phyloP scores from a whole-genome alignment of 2,888 invertebrate genomes.

The Drosophila helvetica region DNA sequence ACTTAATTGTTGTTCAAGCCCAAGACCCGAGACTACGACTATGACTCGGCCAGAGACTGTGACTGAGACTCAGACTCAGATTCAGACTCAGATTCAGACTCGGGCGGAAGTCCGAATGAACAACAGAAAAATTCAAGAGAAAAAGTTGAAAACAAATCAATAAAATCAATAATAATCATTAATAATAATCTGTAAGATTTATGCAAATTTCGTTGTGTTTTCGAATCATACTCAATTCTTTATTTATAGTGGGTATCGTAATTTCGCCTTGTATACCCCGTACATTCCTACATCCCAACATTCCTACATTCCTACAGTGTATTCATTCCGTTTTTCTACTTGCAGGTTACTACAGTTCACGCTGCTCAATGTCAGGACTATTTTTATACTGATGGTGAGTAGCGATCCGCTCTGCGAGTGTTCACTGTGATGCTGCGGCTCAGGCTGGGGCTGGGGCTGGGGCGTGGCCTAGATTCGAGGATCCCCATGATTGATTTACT shows the following conservation, averaged over 20 bases:
- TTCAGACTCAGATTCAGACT: slow-evolving; percentile 10
- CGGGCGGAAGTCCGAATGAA: slow-evolving; percentile 59
- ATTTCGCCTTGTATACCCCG: slow-evolving; percentile 31
- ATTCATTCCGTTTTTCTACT: slow-evolving; percentile 40
- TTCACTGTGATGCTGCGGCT: background rate
- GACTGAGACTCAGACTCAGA: too few species aligned
- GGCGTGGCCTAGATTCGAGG: background rate
- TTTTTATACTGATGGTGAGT: slow-evolving; percentile 94
- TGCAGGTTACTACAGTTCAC: slow-evolving; percentile 94
- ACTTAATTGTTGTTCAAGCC: slow-evolving; percentile 65
- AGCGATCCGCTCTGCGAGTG: background rate
- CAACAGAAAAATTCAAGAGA: slow-evolving; percentile 15
- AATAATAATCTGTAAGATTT: slow-evolving; percentile 67
- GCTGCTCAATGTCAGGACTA: slow-evolving; percentile 95
- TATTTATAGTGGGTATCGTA: slow-evolving; percentile 67
- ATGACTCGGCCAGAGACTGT: background rate
- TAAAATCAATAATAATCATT: slow-evolving; percentile 68
- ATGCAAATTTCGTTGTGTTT: slow-evolving; percentile 61
- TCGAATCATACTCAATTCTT: slow-evolving; percentile 36
- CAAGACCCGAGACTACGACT: slow-evolving; percentile 17
- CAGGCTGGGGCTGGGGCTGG: too few species aligned
- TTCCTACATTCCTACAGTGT: too few species aligned
- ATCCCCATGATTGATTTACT: background rate
- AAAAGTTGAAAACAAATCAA: slow-evolving; percentile 60
- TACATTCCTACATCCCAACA: too few species aligned